Evolutionary conservation across 2,888 invertebrate species (phyloP).

Genomic region (Entomobrya proxima): DNA sequence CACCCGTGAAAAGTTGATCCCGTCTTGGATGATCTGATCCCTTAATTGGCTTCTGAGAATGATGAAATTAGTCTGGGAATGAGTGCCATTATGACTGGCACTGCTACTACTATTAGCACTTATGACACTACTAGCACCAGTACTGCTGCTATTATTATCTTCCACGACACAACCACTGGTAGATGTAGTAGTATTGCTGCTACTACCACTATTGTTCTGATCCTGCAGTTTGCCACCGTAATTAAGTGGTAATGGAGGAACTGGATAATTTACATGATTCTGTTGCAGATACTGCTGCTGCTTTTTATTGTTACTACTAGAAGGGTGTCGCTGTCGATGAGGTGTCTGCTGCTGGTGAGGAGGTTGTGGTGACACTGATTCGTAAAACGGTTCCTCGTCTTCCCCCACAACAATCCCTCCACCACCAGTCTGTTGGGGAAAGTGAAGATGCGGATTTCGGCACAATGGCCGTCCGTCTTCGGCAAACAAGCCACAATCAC

Average conservation of each 20-base stretch:
- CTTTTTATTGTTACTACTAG: slow-evolving; percentile 41
- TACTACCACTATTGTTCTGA: slow-evolving; percentile 20
- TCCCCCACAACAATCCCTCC: slow-evolving; percentile 34
- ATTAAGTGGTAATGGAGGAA: slow-evolving; percentile 59
- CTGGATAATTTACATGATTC: slow-evolving; percentile 56
- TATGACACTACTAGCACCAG: slow-evolving; percentile 53
- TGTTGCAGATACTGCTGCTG: slow-evolving; percentile 18
- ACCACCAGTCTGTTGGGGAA: neutral
- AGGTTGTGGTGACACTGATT: slow-evolving; percentile 70
- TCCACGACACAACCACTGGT: slow-evolving; percentile 40
- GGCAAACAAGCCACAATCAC: slow-evolving; percentile 61
- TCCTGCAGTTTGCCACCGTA: slow-evolving; percentile 31
- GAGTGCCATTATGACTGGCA: slow-evolving; percentile 59
- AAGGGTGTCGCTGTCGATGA: slow-evolving; percentile 47
- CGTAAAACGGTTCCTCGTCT: slow-evolving; percentile 71
- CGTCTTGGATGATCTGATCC: slow-evolving; percentile 73
- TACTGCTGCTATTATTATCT: slow-evolving; percentile 35
- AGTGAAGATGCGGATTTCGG: slow-evolving; percentile 38
- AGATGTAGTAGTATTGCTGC: slow-evolving; percentile 18
- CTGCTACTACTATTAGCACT: slow-evolving; percentile 63
- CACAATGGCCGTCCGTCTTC: slow-evolving; percentile 26
- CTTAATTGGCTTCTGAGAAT: slow-evolving; percentile 72
- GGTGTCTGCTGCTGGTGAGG: slow-evolving; percentile 54
- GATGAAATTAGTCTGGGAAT: slow-evolving; percentile 64
- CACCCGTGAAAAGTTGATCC: slow-evolving; percentile 73